Conservation (phyloP, 2,888 invertebrate species). For the Conops quadrifasciatus region DNA sequence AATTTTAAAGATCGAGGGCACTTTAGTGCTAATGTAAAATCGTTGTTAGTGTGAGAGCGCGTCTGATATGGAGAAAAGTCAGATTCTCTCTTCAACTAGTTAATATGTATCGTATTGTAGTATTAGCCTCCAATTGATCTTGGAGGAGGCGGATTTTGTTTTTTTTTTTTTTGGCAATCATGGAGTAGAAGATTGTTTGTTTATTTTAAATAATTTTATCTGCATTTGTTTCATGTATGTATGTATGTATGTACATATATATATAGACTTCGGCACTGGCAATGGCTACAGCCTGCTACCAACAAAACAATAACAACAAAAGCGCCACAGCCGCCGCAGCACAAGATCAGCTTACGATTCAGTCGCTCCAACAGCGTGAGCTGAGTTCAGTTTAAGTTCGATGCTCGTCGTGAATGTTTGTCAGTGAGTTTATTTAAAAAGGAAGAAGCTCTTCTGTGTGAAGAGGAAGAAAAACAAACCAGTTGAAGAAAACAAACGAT, state of each 20-base stretch:
- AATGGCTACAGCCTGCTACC: constrained; percentile 24
- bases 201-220: constrained; percentile 1
- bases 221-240: constrained; percentile 13
- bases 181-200: not conserved
- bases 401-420: constrained; percentile 37
- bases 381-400: constrained; percentile 41
- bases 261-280: constrained; percentile 20
- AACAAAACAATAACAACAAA: not conserved
- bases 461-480: not conserved
- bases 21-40: too few species aligned
- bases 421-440: constrained; percentile 9
- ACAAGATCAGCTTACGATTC: constrained; percentile 35
- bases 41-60: too few species aligned
- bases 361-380: constrained; percentile 29
- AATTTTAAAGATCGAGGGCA: too few species aligned
- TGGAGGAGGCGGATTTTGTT: too few species aligned
- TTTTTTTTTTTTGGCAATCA: too few species aligned
- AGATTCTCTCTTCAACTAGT: too few species aligned
- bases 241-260: not conserved
- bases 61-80: too few species aligned
- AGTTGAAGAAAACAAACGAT: too few species aligned
- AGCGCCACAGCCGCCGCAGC: constrained; percentile 12
- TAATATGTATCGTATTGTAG: too few species aligned
- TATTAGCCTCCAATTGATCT: too few species aligned
- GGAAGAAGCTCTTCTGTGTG: too few species aligned